Evolutionary conservation across 2,888 invertebrate species (phyloP).

Genomic region (Cosmopolites sordidus): DNA sequence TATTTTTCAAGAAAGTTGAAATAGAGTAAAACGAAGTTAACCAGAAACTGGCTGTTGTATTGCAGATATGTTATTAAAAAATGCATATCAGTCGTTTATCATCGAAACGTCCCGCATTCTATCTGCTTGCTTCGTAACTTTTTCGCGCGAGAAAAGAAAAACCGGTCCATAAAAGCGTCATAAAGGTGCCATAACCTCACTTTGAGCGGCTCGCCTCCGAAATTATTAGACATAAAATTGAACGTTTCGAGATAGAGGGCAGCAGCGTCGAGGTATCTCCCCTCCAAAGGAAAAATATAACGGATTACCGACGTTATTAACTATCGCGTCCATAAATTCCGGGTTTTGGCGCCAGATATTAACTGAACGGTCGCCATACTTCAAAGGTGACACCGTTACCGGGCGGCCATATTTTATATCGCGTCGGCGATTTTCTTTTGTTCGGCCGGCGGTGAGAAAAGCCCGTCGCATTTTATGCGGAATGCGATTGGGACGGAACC

Average conservation of each 20-base stretch:
- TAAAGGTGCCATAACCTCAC: not conserved
- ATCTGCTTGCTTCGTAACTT: no score
- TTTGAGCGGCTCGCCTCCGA: not conserved
- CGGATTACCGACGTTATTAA: constrained; percentile 26
- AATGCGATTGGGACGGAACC: no score
- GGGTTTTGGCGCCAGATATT: constrained; percentile 31
- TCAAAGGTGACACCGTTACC: constrained; percentile 32
- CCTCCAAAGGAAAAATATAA: constrained; percentile 15
- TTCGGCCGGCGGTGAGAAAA: constrained; percentile 8
- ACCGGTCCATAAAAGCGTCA: constrained; percentile 1
- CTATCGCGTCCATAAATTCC: constrained; percentile 22
- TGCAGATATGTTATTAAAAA: no score
- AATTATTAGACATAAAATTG: constrained; percentile 2
- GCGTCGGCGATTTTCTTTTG: constrained; percentile 22
- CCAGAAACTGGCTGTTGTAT: no score
- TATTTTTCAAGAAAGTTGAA: no score
- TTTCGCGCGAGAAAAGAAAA: not conserved
- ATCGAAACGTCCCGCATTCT: no score
- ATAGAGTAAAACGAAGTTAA: no score
- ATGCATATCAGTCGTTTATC: no score
- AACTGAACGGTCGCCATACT: constrained; percentile 34
- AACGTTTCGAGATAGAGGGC: not conserved
- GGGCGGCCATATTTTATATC: constrained; percentile 33
- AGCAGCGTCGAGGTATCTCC: not conserved
- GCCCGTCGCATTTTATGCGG: not conserved